Evolutionary conservation across 2,888 invertebrate genomes (phyloP), one percentile per base, ranked within the genome.

Genomic region (Chrysomela aeneicollis): DNA sequence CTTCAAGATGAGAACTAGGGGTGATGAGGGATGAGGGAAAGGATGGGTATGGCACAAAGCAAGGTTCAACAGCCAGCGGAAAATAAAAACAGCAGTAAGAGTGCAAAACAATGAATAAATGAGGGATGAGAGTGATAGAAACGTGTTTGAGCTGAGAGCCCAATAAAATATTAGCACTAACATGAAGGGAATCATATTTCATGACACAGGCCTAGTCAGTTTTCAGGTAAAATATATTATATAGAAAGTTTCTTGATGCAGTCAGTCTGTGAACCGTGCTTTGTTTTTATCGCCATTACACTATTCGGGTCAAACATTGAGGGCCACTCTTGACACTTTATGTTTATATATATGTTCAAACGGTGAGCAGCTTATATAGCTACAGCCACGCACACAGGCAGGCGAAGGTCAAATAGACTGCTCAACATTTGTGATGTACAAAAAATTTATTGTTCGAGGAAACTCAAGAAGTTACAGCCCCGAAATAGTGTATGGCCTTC

Each of bases 61-160:
- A 82, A 82, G 82, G 82, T 83, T 83, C 83, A 80, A 81, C 78
- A 80, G 80, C 81, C 77, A 72, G 80, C 76, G 77, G 58, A 76
- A 74, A 68, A 72, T 67, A 73, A 72, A 71, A 73, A 73, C 67
- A 72, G 66, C 63, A 67, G 65, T 63, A 63, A 57, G 65, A 68
- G 74, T 76, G 76, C 74, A 74, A 71, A 72, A 26, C 3, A 73
- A 74, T 72, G 77, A 77, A 75, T 73, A 75, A 76, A 76, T 74
- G 73, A 76, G 61, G 52, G 65, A 69, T 70, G 70, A 64, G 15
- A 57, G 42, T 42, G 42, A 42, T 2, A 66, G 66, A 55, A 61
- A 58, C 50, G 58, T 52, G 62, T 51, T 78, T 79, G 80, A 81
- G 80, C 78, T 75, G 81, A 82, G 82, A 81, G 82, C 83, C 83